Evolutionary conservation across 2,888 invertebrate species (phyloP).

Genomic region (Apotomis betuletana): DNA sequence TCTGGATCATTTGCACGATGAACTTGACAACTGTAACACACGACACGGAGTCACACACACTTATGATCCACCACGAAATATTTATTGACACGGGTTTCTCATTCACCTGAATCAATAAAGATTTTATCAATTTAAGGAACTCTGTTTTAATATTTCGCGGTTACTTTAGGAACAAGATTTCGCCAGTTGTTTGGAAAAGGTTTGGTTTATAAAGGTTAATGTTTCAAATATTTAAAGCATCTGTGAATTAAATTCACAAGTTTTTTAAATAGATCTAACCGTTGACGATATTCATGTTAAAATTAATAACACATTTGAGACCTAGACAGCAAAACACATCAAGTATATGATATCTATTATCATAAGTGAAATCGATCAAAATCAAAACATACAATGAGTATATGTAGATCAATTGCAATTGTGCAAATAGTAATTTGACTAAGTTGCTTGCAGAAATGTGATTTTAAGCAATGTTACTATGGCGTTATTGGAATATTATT

Average conservation of each 20-base stretch:
- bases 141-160: not conserved
- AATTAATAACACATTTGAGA: conserved; percentile 4
- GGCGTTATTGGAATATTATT: too few species aligned
- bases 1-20: conserved; percentile 3
- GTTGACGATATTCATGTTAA: conserved; percentile 5
- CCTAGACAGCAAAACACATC: conserved; percentile 21
- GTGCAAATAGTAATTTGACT: too few species aligned
- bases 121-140: conserved; percentile 4
- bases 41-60: conserved; percentile 14
- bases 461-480: too few species aligned
- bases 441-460: too few species aligned
- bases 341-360: conserved; percentile 19
- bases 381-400: conserved; percentile 6
- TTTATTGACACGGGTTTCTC: conserved; percentile 12
- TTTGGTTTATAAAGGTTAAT: too few species aligned
- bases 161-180: not conserved
- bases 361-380: conserved; percentile 15
- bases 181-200: not conserved
- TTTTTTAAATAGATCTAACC: not conserved
- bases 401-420: too few species aligned
- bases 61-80: conserved; percentile 22
- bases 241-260: not conserved
- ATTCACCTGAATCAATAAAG: conserved; percentile 32
- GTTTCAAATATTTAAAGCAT: too few species aligned
- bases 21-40: conserved; percentile 6